phyloP scores from a whole-genome alignment of 2,113 vertebrate genomes.

The Mystacornis crossleyi region DNA sequence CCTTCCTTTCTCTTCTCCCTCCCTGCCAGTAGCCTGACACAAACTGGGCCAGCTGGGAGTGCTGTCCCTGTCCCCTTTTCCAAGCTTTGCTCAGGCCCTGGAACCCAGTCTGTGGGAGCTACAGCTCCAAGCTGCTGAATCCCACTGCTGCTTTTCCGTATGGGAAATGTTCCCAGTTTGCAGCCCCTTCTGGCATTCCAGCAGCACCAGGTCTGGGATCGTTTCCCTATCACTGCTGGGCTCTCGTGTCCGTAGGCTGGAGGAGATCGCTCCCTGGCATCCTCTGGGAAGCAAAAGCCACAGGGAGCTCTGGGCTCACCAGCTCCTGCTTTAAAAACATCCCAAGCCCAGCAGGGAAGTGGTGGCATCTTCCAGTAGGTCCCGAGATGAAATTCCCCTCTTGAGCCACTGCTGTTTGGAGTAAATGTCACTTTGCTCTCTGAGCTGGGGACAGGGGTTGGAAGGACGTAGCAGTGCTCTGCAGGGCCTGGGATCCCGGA shows the following conservation, averaged over 20 bases:
- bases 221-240: fast-evolving
- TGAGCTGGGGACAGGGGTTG: neutral
- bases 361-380: neutral
- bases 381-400: neutral
- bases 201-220: neutral
- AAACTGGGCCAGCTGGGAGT: neutral
- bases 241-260: fast-evolving
- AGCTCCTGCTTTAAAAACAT: neutral
- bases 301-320: neutral
- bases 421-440: neutral
- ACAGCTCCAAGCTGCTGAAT: neutral
- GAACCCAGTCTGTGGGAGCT: neutral
- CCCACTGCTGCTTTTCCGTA: neutral
- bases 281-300: neutral
- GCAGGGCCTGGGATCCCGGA: neutral
- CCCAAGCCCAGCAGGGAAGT: neutral
- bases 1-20: neutral
- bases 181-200: neutral
- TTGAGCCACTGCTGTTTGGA: neutral
- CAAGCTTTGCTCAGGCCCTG: neutral
- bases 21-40: neutral
- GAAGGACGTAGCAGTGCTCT: fast-evolving
- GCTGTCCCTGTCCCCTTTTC: neutral
- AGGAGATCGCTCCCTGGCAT: fast-evolving
- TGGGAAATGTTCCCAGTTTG: neutral